Conservation (phyloP, 2,888 invertebrate genomes). For the Brachycybe producta region DNA sequence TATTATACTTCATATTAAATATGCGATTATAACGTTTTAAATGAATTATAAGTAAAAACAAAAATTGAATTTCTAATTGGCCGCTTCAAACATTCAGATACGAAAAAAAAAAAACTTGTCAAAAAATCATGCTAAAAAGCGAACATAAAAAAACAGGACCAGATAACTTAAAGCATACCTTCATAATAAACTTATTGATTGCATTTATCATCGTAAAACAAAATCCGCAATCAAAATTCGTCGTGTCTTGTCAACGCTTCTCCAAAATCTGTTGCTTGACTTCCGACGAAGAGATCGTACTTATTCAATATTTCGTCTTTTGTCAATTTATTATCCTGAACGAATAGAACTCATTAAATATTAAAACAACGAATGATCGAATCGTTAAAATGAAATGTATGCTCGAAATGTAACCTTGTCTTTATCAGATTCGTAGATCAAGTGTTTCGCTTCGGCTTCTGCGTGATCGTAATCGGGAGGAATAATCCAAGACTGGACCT, state of each 20-base stretch:
- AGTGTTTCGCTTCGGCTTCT: constrained; percentile 87
- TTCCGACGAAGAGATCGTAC: constrained; percentile 95
- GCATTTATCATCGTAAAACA: no score
- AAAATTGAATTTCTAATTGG: no score
- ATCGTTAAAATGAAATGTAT: constrained; percentile 1
- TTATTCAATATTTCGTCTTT: constrained; percentile 83
- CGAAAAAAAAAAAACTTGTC: no score
- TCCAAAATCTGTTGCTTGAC: constrained; percentile 97
- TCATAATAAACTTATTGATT: no score
- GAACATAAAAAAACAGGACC: no score
- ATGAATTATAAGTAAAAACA: no score
- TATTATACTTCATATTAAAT: no score
- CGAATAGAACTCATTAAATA: constrained; percentile 20
- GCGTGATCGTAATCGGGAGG: constrained; percentile 95
- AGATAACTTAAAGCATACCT: no score
- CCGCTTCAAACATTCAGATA: no score
- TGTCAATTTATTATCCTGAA: constrained; percentile 68
- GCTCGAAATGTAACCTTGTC: constrained; percentile 45
- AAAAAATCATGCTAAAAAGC: no score
- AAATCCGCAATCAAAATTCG: constrained; percentile 70
- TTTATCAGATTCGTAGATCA: constrained; percentile 84
- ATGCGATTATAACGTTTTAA: no score
- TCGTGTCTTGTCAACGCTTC: constrained; percentile 90
- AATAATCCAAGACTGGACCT: constrained; percentile 82
- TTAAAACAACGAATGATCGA: neutral